Conservation (phyloP, 2,113 vertebrate genomes). For the Pycnonotus jocosus region DNA sequence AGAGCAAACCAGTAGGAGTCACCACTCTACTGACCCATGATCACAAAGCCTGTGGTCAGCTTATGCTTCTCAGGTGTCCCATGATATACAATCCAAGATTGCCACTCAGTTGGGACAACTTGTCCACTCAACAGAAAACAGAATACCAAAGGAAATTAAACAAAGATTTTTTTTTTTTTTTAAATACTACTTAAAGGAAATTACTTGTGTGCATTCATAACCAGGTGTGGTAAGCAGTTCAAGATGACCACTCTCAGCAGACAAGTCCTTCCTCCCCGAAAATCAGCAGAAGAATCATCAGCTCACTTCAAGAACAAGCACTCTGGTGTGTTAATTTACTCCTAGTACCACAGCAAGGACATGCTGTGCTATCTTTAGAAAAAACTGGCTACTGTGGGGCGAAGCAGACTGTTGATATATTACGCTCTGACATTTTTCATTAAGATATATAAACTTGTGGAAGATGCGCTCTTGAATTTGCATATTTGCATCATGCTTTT, state of each 20-base stretch:
- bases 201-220: background rate
- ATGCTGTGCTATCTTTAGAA: background rate
- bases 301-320: background rate
- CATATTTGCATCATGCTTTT: background rate
- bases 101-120: background rate
- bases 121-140: background rate
- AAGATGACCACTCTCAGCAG: background rate
- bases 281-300: background rate
- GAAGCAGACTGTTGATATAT: background rate
- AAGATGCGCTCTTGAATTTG: background rate
- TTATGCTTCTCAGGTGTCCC: background rate
- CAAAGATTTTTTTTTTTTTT: background rate
- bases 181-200: background rate
- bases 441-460: slow-evolving; percentile 8
- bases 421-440: background rate
- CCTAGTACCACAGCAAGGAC: background rate
- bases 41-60: background rate
- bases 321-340: background rate
- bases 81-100: background rate
- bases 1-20: background rate
- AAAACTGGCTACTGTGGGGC: background rate
- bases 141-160: background rate
- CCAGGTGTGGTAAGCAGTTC: background rate
- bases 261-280: background rate
- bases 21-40: accelerated